Evolutionary conservation across 2,113 vertebrate genomes (phyloP), one percentile per base, ranked within the genome.

Genomic region (Pipra filicauda): DNA sequence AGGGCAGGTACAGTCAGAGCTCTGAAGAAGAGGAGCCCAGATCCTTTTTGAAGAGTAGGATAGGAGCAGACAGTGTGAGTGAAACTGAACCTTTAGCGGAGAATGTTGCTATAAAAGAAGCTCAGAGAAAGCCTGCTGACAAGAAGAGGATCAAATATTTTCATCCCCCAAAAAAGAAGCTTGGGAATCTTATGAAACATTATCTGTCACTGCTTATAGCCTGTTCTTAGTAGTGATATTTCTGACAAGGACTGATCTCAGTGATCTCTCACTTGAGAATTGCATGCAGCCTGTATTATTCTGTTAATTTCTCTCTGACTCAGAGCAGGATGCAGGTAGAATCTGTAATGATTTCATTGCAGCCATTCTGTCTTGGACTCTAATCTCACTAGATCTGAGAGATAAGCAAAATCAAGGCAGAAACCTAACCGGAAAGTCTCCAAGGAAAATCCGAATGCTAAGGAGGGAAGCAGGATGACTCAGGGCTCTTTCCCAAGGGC

Each of bases 291-390:
- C 72, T 43, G 12, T 69, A 65, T 85, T 93, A 86, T 46, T 80
- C 73, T 85, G 62, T 57, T 95, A 79, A 95, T 96, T 93, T 96
- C 79, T 70, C 26, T 79, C 72, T 96, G 96, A 95, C 86, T 96
- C 88, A 92, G 70, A 52, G 73, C 51, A 78, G 48, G 73, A 92
- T 91, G 91, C 83, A 66, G 58, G 70, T 78, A 33, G 80, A 94
- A 95, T 91, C 70, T 61, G 70, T 92, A 92, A 92, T 61, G 37
- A 89, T 79, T 94, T 94, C 78, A 58, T 43, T 82, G 83, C 76
- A 94, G 88, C 69, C 57, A 54, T 91, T 93, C 76, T 61, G n/a
- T 59, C 86, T 75, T 89, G 73, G 76, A 28, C 86, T 92, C 49
- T 95, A 59, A 95, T 87, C 83, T 93, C 80, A 82, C 41, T 52